Evolutionary conservation across 1,140 invertebrate species (phyloP).

Genomic region (Lucilia sericata): DNA sequence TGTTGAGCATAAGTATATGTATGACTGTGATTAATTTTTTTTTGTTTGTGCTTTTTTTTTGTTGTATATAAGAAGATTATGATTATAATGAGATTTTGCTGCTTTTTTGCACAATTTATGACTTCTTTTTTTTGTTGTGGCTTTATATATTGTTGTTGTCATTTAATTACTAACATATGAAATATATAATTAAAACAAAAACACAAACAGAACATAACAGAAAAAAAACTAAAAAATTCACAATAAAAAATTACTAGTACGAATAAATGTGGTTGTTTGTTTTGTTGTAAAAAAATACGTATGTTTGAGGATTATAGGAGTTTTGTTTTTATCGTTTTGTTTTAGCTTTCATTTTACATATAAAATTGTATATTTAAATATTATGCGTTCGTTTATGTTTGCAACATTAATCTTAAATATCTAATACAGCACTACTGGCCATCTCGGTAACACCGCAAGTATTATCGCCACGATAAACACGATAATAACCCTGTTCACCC

Average conservation of each 20-base stretch:
- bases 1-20: background rate
- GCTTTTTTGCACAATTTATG: conserved; percentile 9
- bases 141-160: background rate
- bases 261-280: background rate
- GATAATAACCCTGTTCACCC: conserved; percentile 92
- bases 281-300: background rate
- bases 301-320: conserved; percentile 5
- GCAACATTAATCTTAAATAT: conserved; percentile 24
- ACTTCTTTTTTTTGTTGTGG: conserved; percentile 11
- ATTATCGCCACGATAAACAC: conserved; percentile 93
- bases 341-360: conserved; percentile 1
- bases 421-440: conserved; percentile 85
- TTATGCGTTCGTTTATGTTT: background rate
- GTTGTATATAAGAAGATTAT: conserved; percentile 28
- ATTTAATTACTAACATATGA: conserved; percentile 24
- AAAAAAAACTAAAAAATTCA: background rate
- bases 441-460: conserved; percentile 94
- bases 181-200: conserved; percentile 1
- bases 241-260: background rate
- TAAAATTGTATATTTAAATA: conserved; percentile 1
- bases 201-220: background rate
- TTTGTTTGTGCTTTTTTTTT: conserved; percentile 9
- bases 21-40: background rate
- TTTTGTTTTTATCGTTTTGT: background rate
- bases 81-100: conserved; percentile 14